A percentile compares a stretch with the other conserved stretches of the same genome.
phyloP scores from a whole-genome alignment of 2,113 vertebrate genomes.

The Salminus brasiliensis region DNA sequence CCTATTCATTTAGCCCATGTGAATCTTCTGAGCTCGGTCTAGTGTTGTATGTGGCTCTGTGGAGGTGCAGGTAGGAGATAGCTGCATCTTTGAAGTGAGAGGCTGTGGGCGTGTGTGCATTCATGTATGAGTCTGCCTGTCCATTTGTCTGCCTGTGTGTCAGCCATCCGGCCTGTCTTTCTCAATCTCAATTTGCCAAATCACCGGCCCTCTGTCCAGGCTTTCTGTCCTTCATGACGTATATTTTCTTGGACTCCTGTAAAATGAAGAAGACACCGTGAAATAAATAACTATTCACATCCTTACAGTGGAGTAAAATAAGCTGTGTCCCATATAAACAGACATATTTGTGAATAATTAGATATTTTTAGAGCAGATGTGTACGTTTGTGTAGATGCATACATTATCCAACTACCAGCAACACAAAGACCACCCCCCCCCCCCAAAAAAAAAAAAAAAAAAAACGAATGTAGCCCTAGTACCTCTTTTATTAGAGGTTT shows the following conservation, averaged over 20 bases:
- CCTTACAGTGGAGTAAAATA: neutral
- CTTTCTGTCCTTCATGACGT: slow-evolving; percentile 32
- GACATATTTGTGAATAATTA: no score
- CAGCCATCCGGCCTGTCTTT: neutral
- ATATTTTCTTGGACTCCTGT: slow-evolving; percentile 16
- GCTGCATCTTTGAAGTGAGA: neutral
- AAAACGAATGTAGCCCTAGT: no score
- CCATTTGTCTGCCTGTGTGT: neutral
- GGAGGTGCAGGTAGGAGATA: neutral
- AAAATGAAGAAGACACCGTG: slow-evolving; percentile 17
- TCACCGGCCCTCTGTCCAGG: slow-evolving; percentile 1
- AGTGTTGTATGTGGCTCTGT: neutral
- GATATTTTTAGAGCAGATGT: no score
- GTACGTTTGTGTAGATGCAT: no score
- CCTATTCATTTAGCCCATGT: neutral
- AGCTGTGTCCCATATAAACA: no score
- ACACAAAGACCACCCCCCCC: no score
- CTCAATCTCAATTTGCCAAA: neutral
- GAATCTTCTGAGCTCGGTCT: neutral
- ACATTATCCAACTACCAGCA: no score
- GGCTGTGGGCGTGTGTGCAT: neutral
- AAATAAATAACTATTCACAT: neutral
- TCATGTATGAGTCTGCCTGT: neutral
- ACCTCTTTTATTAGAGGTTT: no score
- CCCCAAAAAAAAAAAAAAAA: no score